Base-by-base conservation (phyloP, 2,113 vertebrate species). In the Helogale parvula region DNA sequence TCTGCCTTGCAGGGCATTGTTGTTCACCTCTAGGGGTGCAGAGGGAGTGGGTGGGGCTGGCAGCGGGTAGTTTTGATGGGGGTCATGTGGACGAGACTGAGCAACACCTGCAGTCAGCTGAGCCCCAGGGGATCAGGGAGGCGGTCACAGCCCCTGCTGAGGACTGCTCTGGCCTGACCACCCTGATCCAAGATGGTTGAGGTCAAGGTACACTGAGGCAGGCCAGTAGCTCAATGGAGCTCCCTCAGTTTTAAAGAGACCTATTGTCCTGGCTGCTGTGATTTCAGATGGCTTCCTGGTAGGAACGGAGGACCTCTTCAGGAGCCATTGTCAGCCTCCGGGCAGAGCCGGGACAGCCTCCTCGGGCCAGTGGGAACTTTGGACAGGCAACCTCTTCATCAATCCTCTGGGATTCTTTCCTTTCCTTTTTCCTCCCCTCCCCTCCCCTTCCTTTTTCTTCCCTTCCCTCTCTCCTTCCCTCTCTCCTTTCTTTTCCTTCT, bases 271-370 rank as follows among this genome's bases (percentile, higher is more conserved):
- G 57, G 17, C 23, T 25, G 23, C 38, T 19, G 10, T 54, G 52
- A 29, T 57, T 52, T 77, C 69, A 33, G 52, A 21, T 15, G 47
- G 7, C 31, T 82, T 94, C 10, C 0, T 23, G 45, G 16, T 71
- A 6, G 13, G 12, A 13, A n/a, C 12, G 0, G 3, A 27, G 29
- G 63, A 33, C 12, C 3, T 69, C 21, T 57, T 47, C 3, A 7
- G 45, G 27, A 2, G 14, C 3, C 29, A 1, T 5, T 4, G 19
- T 27, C 29, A 3, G n/a, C 23, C 23, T 14, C 41, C 3, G 0
- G 15, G 21, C 45, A 19, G 54, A 89, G 33, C 25, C 38, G 57
- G 33, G 7, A 5, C 15, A 77, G 17, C 16, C 21, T 27, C 33
- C 1, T n/a, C 0, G 5, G 65, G 35, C n/a, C 38, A 21, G 54